Evolutionary conservation across 37 sponge, comb jelly and placozoan genomes (phyloP), one percentile per base, ranked within the genome.

Genomic region (Dysidea cf. avara): DNA sequence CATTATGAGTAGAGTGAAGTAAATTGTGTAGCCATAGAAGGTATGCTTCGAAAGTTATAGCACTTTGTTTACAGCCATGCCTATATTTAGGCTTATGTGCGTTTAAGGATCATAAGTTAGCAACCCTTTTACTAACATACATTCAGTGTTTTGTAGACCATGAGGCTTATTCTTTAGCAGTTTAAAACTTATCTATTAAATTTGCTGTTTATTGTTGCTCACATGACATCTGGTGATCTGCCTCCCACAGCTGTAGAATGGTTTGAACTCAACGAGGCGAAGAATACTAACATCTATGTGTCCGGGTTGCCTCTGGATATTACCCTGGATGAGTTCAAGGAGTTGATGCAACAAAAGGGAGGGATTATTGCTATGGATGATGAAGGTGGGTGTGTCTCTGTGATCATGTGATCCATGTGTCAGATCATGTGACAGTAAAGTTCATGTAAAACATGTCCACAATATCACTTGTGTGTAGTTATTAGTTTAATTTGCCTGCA

Each of bases 261-360:
- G 95, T 97, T 94, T 91, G 92, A 94, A 21, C 57, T 97, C n/a
- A 95, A 94, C 55, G 81, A 84, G 0, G 72, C 66, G 3, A 77
- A 87, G 24, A 94, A 94, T 81, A 85, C 72, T 31, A 82, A 88
- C 69, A 79, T 97, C 21, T 97, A 97, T 56, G 94, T 97, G n/a
- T 87, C 82, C 5, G 90, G 87, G 11, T 82, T 94, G 0, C 99
- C 94, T 20, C 39, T 61, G 35, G 80, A 84, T 71, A 85, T 80
- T 61, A 94, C 90, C 28, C 56, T 63, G 50, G 89, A 94, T 12
- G 95, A 97, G 61, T 97, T 88, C 69, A 49, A 36, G 11, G 83
- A 83, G 16, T 65, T 94, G 49, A 90, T 97, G 91, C 64, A 74
- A 40, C 94, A 97, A 53, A 94, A 75, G 80, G 99, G 99, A 1